Evolutionary conservation across 2,113 vertebrate species (phyloP).

Genomic region (Ophthalmolycus amberensis): DNA sequence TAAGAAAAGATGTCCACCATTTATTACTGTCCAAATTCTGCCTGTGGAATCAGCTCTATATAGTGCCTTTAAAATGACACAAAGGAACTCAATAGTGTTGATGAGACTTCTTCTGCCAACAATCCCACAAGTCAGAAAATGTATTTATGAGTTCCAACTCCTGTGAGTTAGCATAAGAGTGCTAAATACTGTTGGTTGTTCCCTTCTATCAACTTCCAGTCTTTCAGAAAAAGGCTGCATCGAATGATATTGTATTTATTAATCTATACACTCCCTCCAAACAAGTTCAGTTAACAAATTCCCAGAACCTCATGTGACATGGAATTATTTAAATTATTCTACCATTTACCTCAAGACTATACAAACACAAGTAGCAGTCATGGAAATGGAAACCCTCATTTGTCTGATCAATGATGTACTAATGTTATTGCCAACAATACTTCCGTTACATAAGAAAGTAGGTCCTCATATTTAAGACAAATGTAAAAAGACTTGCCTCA

Average conservation of each 20-base stretch:
- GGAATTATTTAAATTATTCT: background rate
- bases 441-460: background rate
- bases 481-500: slow-evolving; percentile 53
- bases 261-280: background rate
- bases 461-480: background rate
- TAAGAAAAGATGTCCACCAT: background rate
- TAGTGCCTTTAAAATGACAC: too few relatives aligned
- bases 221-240: background rate
- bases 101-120: background rate
- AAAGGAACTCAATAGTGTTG: background rate
- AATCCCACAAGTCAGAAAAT: background rate
- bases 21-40: background rate
- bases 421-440: background rate
- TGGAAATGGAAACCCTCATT: too few relatives aligned
- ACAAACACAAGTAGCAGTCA: background rate
- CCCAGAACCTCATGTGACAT: background rate
- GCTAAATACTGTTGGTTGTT: too few relatives aligned
- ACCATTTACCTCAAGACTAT: background rate
- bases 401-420: too few relatives aligned
- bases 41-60: background rate
- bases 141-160: too few relatives aligned
- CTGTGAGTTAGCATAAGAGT: too few relatives aligned
- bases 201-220: too few relatives aligned
- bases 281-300: background rate
- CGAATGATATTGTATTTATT: background rate